phyloP scores from a whole-genome alignment of 2,797 vertebrate species.

The Bufotes viridis region DNA sequence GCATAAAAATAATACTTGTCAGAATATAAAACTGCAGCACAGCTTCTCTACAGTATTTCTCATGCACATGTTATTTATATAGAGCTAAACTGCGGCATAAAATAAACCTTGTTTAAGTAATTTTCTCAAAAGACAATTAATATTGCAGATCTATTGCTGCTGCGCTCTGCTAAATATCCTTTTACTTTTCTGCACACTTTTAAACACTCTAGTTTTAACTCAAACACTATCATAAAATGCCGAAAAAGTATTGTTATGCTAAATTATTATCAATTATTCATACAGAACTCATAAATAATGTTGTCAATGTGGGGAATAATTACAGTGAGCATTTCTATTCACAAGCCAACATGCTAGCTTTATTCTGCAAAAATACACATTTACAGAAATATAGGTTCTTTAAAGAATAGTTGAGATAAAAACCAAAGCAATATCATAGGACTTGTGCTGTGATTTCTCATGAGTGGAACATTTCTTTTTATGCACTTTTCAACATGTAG shows the following conservation, averaged over 20 bases:
- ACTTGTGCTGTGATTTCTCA: neutral
- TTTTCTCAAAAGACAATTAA: constrained; percentile 36
- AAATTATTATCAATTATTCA: constrained; percentile 43
- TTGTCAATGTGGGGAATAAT: constrained; percentile 39
- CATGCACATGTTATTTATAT: constrained; percentile 64
- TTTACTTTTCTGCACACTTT: constrained; percentile 14
- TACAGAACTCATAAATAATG: constrained; percentile 27
- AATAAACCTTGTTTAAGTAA: constrained; percentile 63
- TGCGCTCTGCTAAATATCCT: constrained; percentile 10
- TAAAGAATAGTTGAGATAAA: neutral
- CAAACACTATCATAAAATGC: constrained; percentile 22
- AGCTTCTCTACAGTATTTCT: constrained; percentile 7
- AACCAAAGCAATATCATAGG: neutral
- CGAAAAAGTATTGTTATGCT: constrained; percentile 33
- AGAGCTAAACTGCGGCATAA: constrained; percentile 65
- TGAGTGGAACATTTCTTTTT: neutral
- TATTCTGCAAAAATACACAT: constrained; percentile 15
- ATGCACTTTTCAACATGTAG: neutral
- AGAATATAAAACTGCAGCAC: constrained; percentile 50
- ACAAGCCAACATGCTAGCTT: constrained; percentile 11
- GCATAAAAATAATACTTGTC: constrained; percentile 67
- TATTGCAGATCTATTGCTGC: constrained; percentile 18
- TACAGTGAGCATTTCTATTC: constrained; percentile 18
- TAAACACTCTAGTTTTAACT: constrained; percentile 13
- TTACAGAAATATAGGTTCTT: neutral